These are phyloP conservation scores for Clistopyga incitator DNA, from an alignment of 2,888 invertebrate genomes.

Conservation along the genomic window DNA sequence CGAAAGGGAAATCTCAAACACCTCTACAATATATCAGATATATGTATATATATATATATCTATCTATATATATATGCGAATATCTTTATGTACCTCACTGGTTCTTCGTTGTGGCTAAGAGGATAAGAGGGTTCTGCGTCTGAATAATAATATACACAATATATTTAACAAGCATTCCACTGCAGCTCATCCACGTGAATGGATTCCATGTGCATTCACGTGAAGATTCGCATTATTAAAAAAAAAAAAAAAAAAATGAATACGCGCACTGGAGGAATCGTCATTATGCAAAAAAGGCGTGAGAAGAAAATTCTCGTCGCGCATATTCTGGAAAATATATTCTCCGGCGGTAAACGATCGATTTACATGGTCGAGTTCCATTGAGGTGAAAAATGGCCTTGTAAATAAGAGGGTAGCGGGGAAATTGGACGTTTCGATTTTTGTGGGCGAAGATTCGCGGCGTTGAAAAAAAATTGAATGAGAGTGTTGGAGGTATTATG, in stretches of 20 bases:
- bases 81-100: slow-evolving; percentile 11
- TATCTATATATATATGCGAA: not conserved
- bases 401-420: too few species aligned
- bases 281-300: slow-evolving; percentile 31
- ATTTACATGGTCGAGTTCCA: too few species aligned
- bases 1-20: slow-evolving; percentile 47
- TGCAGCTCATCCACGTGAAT: slow-evolving; percentile 2
- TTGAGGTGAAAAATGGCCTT: too few species aligned
- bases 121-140: slow-evolving; percentile 51
- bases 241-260: slow-evolving; percentile 33
- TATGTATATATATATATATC: not conserved
- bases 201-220: slow-evolving; percentile 14
- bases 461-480: not conserved
- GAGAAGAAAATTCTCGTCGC: slow-evolving; percentile 39
- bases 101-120: slow-evolving; percentile 43
- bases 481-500: not conserved
- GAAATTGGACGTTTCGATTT: too few species aligned
- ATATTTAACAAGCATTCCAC: slow-evolving; percentile 29
- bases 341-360: too few species aligned
- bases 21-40: slow-evolving; percentile 21
- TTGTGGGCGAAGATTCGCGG: not conserved
- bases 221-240: slow-evolving; percentile 15
- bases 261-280: slow-evolving; percentile 27
- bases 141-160: slow-evolving; percentile 27
- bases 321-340: too few species aligned